Evolutionary conservation across 2,113 vertebrate genomes (phyloP).

Genomic region (Epinephelus cyanopodus): DNA sequence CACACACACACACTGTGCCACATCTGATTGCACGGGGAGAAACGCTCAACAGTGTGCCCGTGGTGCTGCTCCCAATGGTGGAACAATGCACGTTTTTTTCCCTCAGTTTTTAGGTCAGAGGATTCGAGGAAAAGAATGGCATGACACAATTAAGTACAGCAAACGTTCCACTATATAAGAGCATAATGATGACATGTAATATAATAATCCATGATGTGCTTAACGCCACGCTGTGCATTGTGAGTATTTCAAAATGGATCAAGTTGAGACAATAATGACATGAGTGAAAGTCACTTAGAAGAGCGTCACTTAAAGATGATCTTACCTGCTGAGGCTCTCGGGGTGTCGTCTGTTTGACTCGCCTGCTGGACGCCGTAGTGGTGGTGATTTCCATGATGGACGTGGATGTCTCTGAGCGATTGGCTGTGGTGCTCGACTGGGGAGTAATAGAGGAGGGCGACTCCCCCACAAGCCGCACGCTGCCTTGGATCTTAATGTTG

Average conservation of each 20-base stretch:
- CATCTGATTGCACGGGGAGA: slow-evolving; percentile 53
- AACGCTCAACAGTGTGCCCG: slow-evolving; percentile 33
- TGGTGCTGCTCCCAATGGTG: slow-evolving; percentile 34
- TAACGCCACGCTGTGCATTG: slow-evolving; percentile 16
- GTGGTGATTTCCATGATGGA: slow-evolving; percentile 99
- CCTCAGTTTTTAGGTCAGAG: slow-evolving; percentile 44
- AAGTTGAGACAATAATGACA: slow-evolving; percentile 26
- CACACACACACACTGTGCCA: slow-evolving; percentile 24
- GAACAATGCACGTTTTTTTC: slow-evolving; percentile 51
- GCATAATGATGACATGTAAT: slow-evolving; percentile 9
- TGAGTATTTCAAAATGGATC: slow-evolving; percentile 35
- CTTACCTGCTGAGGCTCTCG: slow-evolving; percentile 94
- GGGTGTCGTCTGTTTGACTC: slow-evolving; percentile 92
- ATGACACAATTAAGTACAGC: slow-evolving; percentile 11
- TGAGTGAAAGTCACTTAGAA: background rate
- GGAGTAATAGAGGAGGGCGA: slow-evolving; percentile 98
- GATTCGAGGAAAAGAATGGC: slow-evolving; percentile 38
- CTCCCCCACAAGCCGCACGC: slow-evolving; percentile 97
- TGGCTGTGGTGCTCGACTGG: slow-evolving; percentile 96
- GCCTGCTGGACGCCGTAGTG: slow-evolving; percentile 92
- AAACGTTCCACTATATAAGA: background rate
- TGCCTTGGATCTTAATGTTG: slow-evolving; percentile 96
- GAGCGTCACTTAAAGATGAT: slow-evolving; percentile 1
- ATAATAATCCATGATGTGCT: slow-evolving; percentile 30
- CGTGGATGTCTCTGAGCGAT: slow-evolving; percentile 96